A percentile compares a stretch with the other conserved stretches of the same genome.
Evolutionary conservation across 2,113 vertebrate genomes (phyloP).

Genomic region (Patagioenas fasciata): DNA sequence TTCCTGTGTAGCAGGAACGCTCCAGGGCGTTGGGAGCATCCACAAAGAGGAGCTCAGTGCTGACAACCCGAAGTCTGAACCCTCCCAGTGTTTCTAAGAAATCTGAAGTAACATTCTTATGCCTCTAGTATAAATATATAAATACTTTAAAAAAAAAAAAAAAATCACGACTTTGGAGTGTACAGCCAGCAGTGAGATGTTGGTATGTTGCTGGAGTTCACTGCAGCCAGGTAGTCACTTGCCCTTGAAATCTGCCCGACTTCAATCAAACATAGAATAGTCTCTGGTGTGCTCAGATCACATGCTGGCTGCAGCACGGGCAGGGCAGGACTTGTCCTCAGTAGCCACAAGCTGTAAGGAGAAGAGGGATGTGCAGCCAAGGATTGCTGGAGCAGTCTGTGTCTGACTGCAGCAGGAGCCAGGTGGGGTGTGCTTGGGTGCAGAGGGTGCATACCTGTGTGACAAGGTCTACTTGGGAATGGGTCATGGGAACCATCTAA

Average conservation of each 20-base stretch:
- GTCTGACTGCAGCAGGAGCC: neutral
- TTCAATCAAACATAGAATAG: neutral
- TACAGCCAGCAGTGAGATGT: neutral
- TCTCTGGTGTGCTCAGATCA: neutral
- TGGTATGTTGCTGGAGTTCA: neutral
- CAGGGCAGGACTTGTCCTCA: neutral
- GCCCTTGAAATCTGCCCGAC: neutral
- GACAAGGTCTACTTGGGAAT: neutral
- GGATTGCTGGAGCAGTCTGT: neutral
- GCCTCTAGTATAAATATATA: slow-evolving; percentile 38
- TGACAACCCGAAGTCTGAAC: neutral
- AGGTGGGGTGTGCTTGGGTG: neutral
- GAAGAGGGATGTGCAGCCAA: neutral
- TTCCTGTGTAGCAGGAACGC: neutral
- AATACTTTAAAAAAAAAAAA: neutral
- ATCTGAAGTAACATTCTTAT: neutral
- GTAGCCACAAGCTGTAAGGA: neutral
- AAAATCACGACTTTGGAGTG: neutral
- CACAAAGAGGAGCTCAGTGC: neutral
- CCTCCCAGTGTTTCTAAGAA: neutral
- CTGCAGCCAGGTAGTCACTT: neutral
- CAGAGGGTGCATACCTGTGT: neutral
- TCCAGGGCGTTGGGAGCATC: neutral
- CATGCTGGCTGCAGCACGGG: neutral
- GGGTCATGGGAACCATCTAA: neutral